These are phyloP conservation scores for Planiliza haematocheilus DNA, from an alignment of 2,113 vertebrate genomes.

Conservation along the genomic window DNA sequence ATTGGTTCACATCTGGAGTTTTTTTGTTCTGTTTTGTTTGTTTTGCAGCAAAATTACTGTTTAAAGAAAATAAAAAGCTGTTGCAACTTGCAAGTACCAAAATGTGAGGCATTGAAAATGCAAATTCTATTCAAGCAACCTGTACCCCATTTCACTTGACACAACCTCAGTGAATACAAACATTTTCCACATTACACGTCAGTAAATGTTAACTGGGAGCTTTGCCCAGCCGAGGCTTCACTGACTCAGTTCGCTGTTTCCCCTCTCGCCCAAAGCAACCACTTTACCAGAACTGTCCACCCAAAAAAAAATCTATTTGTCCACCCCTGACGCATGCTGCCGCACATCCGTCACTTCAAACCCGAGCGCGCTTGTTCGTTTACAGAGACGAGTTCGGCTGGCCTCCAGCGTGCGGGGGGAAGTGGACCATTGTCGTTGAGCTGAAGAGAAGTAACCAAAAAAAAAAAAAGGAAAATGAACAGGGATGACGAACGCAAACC, in stretches of 20 bases:
- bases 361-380: constrained; percentile 48
- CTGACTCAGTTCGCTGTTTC: constrained; percentile 50
- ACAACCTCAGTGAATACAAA: no score
- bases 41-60: no score
- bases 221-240: not conserved
- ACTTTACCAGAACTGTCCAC: constrained; percentile 63
- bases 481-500: constrained; percentile 19
- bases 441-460: constrained; percentile 58
- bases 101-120: no score
- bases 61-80: no score
- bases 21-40: no score
- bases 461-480: no score
- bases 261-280: constrained; percentile 60
- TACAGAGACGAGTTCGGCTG: constrained; percentile 48
- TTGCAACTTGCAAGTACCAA: no score
- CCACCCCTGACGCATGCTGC: constrained; percentile 53
- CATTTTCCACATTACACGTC: no score
- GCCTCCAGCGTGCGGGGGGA: constrained; percentile 43
- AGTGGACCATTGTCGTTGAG: constrained; percentile 45
- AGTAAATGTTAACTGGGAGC: not conserved
- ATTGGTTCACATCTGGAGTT: no score
- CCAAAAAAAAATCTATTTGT: constrained; percentile 75
- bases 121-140: no score
- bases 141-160: no score
- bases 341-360: constrained; percentile 68